Conservation (phyloP, 2,888 invertebrate genomes). For the Malacosoma neustria region DNA sequence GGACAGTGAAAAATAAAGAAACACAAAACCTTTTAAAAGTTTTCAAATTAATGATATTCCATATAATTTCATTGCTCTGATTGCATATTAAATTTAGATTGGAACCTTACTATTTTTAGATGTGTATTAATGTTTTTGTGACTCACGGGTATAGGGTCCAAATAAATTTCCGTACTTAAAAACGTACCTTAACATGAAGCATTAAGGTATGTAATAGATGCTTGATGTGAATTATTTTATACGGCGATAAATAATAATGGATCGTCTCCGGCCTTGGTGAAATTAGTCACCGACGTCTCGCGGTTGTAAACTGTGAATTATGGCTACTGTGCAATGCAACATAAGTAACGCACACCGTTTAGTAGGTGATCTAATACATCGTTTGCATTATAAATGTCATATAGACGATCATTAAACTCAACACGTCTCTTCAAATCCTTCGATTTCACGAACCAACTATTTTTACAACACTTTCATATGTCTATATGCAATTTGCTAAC, state of each 20-base stretch:
- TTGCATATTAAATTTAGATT: slow-evolving; percentile 24
- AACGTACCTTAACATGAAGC: slow-evolving; percentile 25
- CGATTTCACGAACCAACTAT: too few relatives aligned
- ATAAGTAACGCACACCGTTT: slow-evolving; percentile 12
- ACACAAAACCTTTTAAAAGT: too few relatives aligned
- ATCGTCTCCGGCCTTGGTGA: slow-evolving; percentile 63
- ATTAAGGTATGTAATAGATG: slow-evolving; percentile 28
- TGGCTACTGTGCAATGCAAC: slow-evolving; percentile 28
- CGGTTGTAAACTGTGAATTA: slow-evolving; percentile 36
- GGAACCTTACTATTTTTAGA: slow-evolving; percentile 46
- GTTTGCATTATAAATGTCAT: neutral
- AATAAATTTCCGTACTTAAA: slow-evolving; percentile 34
- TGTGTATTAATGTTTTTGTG: slow-evolving; percentile 44
- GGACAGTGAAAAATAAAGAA: too few relatives aligned
- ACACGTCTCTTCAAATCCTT: too few relatives aligned
- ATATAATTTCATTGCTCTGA: slow-evolving; percentile 13
- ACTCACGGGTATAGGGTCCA: slow-evolving; percentile 51
- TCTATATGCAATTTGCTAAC: too few relatives aligned
- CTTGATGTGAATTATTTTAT: slow-evolving; percentile 37
- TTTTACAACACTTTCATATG: too few relatives aligned
- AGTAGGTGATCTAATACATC: neutral
- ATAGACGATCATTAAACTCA: too few relatives aligned
- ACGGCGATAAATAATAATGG: slow-evolving; percentile 70
- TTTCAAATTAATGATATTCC: too few relatives aligned
- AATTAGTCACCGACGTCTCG: slow-evolving; percentile 55